Conservation (phyloP, 2,113 vertebrate genomes). For the Vulpes ferrilata region DNA sequence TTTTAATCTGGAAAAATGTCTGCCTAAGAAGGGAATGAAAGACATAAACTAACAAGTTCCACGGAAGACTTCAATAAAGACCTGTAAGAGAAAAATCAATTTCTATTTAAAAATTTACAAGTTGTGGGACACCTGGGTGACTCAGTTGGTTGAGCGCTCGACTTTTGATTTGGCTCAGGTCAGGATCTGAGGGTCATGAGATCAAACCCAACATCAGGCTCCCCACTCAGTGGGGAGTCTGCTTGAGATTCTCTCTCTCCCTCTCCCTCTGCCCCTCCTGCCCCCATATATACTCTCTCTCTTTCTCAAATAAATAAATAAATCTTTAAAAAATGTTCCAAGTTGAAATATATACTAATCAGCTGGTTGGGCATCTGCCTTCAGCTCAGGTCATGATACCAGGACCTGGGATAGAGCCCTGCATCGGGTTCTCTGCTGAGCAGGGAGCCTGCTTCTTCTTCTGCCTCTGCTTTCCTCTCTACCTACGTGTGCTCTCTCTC, state of each 20-base stretch:
- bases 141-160: neutral
- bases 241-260: no score
- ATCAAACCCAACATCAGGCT: neutral
- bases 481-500: no score
- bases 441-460: no score
- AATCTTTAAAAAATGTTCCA: neutral
- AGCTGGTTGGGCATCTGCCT: no score
- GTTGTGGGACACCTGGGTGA: neutral
- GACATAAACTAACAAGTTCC: neutral
- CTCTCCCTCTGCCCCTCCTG: no score
- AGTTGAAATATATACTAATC: neutral
- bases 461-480: no score
- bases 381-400: no score
- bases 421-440: no score
- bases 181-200: neutral
- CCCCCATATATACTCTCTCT: no score
- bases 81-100: neutral
- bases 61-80: neutral
- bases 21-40: neutral
- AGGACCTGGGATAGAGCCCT: no score
- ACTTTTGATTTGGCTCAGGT: neutral
- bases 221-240: no score
- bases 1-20: neutral
- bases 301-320: neutral
- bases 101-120: neutral